A percentile compares a stretch with the other conserved stretches of the same genome.
phyloP scores from a whole-genome alignment of 2,113 vertebrate species.

The Rynchops niger region DNA sequence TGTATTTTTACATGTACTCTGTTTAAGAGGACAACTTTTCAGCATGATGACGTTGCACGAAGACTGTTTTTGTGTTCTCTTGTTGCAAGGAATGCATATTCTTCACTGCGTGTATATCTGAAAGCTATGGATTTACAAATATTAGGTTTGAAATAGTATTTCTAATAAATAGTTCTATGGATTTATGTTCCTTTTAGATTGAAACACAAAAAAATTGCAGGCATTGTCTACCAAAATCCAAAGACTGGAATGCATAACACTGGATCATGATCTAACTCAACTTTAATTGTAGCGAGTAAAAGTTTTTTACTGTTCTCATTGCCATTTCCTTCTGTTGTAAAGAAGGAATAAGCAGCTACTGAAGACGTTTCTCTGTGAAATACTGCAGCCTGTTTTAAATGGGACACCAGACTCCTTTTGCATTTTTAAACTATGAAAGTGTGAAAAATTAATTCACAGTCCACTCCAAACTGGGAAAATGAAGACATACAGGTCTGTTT shows the following conservation, averaged over 20 bases:
- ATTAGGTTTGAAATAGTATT: neutral
- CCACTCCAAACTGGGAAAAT: neutral
- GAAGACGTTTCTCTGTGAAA: neutral
- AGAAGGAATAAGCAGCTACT: neutral
- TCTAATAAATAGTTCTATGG: neutral
- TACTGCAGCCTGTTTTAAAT: neutral
- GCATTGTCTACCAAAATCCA: neutral
- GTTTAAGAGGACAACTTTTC: neutral
- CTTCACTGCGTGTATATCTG: neutral
- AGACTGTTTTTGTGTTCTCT: neutral
- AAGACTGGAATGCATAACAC: neutral
- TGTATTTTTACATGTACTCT: neutral
- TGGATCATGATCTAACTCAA: neutral
- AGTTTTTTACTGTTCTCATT: neutral
- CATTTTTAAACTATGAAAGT: neutral
- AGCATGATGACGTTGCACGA: neutral
- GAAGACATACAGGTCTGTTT: neutral
- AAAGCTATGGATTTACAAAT: neutral
- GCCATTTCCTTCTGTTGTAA: neutral
- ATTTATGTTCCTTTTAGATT: neutral
- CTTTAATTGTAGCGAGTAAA: neutral
- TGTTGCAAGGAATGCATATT: neutral
- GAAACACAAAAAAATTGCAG: neutral
- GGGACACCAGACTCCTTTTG: neutral
- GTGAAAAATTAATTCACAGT: conserved; percentile 2